Evolutionary conservation across 2,888 invertebrate species (phyloP).

Genomic region (Nomada fucata): DNA sequence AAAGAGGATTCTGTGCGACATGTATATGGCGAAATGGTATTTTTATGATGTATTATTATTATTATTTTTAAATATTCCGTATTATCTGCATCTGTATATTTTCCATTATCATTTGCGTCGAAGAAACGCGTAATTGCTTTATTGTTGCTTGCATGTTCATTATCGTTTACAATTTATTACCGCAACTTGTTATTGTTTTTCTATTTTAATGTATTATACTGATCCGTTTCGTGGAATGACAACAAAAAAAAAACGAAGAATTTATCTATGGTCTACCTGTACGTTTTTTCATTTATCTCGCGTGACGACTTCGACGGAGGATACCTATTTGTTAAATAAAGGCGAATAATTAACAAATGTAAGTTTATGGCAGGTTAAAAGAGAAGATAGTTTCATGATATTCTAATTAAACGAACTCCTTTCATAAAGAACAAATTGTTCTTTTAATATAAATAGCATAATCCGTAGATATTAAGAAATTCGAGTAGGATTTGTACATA

Average conservation of each 20-base stretch:
- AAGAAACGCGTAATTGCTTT: conserved; percentile 4
- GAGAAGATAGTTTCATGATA: background rate
- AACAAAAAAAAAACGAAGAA: background rate
- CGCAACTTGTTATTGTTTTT: conserved; percentile 48
- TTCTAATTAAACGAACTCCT: background rate
- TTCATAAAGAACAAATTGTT: conserved; percentile 3
- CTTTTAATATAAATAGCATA: conserved; percentile 18
- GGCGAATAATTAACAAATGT: background rate
- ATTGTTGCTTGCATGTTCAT: conserved; percentile 15
- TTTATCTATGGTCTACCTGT: background rate
- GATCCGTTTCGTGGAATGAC: background rate
- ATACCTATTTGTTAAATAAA: conserved; percentile 5
- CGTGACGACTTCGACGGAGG: conserved; percentile 1
- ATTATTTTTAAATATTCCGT: conserved; percentile 6
- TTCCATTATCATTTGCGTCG: conserved; percentile 32
- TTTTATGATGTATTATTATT: conserved; percentile 25
- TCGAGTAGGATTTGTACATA: conserved; percentile 52
- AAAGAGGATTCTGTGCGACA: conserved; percentile 4
- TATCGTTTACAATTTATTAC: conserved; percentile 14
- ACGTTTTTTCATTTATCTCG: conserved; percentile 1
- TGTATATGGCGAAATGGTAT: conserved; percentile 8
- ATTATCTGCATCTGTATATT: conserved; percentile 50
- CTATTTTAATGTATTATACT: conserved; percentile 44
- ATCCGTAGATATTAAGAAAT: conserved; percentile 13
- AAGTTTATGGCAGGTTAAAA: too few species aligned